Conservation (phyloP, 2,888 invertebrate genomes). For the Euproctis similis region DNA sequence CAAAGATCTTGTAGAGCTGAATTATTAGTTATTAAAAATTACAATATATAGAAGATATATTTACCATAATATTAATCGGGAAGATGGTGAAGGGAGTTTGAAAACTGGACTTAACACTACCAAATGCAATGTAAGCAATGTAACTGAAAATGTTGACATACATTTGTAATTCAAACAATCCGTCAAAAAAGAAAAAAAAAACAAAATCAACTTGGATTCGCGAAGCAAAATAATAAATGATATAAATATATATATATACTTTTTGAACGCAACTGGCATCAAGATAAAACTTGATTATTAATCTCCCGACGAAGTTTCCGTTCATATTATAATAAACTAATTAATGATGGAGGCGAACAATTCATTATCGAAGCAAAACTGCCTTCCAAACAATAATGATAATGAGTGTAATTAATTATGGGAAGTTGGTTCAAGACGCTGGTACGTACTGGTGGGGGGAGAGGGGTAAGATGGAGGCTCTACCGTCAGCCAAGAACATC, state of each 20-base stretch:
- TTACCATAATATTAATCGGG: too few species aligned
- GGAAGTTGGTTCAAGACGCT: constrained; percentile 73
- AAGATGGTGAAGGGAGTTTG: too few species aligned
- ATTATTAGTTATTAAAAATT: too few species aligned
- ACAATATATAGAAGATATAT: too few species aligned
- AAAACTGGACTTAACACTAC: too few species aligned
- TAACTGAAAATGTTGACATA: too few species aligned
- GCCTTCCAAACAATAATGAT: constrained; percentile 76
- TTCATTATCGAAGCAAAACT: constrained; percentile 76
- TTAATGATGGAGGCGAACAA: constrained; percentile 74
- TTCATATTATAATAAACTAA: constrained; percentile 76
- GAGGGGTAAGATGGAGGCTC: constrained; percentile 39
- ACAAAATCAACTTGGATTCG: constrained; percentile 17
- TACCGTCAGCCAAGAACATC: constrained; percentile 9
- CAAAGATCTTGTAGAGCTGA: too few species aligned
- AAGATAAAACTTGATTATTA: constrained; percentile 74
- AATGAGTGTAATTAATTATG: constrained; percentile 76
- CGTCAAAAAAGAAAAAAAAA: constrained; percentile 23
- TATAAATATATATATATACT: constrained; percentile 29
- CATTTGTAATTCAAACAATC: constrained; percentile 16
- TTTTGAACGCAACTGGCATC: constrained; percentile 51
- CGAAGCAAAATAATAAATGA: constrained; percentile 18
- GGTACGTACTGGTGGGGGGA: constrained; percentile 58
- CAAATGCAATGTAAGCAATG: too few species aligned
- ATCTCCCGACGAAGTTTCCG: constrained; percentile 63